Conservation (phyloP, 2,797 vertebrate genomes). For the Onychomys torridus region DNA sequence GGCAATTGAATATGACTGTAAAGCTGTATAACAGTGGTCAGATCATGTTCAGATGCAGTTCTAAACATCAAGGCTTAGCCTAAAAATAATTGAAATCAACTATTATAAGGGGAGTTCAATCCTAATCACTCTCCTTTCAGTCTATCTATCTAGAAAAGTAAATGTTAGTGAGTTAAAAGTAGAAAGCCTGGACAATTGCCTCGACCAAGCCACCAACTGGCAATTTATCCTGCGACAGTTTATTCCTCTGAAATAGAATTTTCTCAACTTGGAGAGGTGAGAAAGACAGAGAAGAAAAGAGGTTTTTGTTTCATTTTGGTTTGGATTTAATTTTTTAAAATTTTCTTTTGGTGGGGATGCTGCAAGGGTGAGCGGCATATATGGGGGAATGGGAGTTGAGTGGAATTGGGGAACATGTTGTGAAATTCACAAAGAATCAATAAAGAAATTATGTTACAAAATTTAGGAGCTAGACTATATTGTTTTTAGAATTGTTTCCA, state of each 20-base stretch:
- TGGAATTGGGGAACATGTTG: not conserved
- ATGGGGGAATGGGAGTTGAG: not conserved
- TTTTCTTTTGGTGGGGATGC: not conserved
- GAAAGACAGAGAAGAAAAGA: not conserved
- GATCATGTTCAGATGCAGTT: not conserved
- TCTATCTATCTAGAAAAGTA: not conserved
- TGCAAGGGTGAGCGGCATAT: not conserved
- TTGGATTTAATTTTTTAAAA: not conserved
- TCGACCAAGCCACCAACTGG: not conserved
- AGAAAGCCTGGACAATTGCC: not conserved
- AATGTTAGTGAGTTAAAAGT: conserved; percentile 22
- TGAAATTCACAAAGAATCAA: not conserved
- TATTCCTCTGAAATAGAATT: conserved; percentile 49
- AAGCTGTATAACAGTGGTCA: not conserved
- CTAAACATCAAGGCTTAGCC: not conserved
- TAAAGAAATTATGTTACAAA: not conserved
- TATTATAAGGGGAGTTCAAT: not conserved
- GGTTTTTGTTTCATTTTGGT: not conserved
- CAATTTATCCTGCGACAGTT: not conserved
- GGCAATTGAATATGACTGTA: not conserved
- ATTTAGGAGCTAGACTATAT: not conserved
- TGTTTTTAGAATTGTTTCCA: not conserved
- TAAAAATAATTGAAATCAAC: conserved; percentile 22
- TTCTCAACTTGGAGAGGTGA: conserved; percentile 4
- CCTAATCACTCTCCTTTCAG: not conserved